Evolutionary conservation across 2,888 invertebrate genomes (phyloP), one percentile per base, ranked within the genome.

Genomic region (Thelaira solivaga): DNA sequence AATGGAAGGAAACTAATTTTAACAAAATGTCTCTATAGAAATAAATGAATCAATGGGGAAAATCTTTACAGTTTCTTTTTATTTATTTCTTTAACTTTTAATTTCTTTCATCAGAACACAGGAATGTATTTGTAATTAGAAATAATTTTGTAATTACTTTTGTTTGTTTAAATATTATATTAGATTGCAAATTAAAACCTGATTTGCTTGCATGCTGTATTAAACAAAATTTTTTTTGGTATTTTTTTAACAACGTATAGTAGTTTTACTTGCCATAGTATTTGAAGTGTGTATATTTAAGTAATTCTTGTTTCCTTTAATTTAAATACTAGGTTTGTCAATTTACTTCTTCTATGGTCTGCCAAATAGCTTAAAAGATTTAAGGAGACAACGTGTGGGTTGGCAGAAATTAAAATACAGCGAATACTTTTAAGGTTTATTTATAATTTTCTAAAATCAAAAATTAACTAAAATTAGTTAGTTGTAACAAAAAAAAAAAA

Each of bases 261-360:
- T 5, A 11, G 4, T 0, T 11, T 11, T 2, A 39, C n/a, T n/a
- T n/a, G n/a, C n/a, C n/a, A n/a, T n/a, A n/a, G n/a, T n/a, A n/a
- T n/a, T n/a, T n/a, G n/a, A n/a, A n/a, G n/a, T n/a, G n/a, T n/a
- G n/a, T n/a, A n/a, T n/a, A n/a, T n/a, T 10, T 57, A 18, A 10
- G 34, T 22, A n/a, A 31, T 45, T 24, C 24, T 72, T 76, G 39
- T 72, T 61, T 62, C 29, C 26, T 62, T 55, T 68, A 10, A 16
- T 49, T 68, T 26, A n/a, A 31, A 59, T 65, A 34, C 59, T 89
- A 93, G 94, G 94, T 83, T 90, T 93, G 80, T 87, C 91, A 76
- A 91, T 94, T 84, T 94, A 94, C 89, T 92, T 93, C 86, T 90
- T 90, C 84, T 94, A 94, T 85, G 94, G 94, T 82, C 91, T 94